Conservation (phyloP, 2,113 vertebrate species). For the Vicugna pacos region DNA sequence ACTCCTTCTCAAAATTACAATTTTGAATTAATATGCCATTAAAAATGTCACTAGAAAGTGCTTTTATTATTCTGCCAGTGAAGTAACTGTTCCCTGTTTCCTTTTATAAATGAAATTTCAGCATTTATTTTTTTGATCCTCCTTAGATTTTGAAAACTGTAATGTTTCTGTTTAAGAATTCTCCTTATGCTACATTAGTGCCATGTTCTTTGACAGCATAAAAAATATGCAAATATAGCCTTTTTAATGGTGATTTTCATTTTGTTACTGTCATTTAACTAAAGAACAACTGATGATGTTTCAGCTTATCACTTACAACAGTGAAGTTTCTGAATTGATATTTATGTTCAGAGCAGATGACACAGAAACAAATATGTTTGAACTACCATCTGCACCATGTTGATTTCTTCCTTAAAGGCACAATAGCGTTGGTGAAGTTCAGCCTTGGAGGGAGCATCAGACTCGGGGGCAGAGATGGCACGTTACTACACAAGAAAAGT, state of each 20-base stretch:
- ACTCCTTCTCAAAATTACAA: conserved; percentile 81
- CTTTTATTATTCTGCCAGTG: conserved; percentile 82
- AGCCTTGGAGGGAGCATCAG: conserved; percentile 21
- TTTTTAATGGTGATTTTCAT: conserved; percentile 82
- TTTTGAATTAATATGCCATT: conserved; percentile 87
- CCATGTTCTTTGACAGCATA: conserved; percentile 82
- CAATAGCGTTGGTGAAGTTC: neutral
- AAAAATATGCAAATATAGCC: conserved; percentile 85
- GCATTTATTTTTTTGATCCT: conserved; percentile 86
- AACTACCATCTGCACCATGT: conserved; percentile 69
- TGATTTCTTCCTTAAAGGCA: conserved; percentile 67
- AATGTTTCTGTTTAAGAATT: conserved; percentile 87
- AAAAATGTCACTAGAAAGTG: conserved; percentile 85
- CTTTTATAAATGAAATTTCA: conserved; percentile 82
- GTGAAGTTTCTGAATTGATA: conserved; percentile 78
- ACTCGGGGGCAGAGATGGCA: neutral
- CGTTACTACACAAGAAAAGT: neutral
- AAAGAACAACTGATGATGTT: conserved; percentile 78
- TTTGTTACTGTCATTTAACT: conserved; percentile 82
- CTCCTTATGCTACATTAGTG: conserved; percentile 82
- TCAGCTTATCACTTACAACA: conserved; percentile 78
- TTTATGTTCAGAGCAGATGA: conserved; percentile 81
- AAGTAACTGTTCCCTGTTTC: conserved; percentile 80
- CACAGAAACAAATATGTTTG: conserved; percentile 76
- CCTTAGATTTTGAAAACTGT: conserved; percentile 84